phyloP scores from a whole-genome alignment of 2,113 vertebrate genomes.

The Hiodon alosoides region DNA sequence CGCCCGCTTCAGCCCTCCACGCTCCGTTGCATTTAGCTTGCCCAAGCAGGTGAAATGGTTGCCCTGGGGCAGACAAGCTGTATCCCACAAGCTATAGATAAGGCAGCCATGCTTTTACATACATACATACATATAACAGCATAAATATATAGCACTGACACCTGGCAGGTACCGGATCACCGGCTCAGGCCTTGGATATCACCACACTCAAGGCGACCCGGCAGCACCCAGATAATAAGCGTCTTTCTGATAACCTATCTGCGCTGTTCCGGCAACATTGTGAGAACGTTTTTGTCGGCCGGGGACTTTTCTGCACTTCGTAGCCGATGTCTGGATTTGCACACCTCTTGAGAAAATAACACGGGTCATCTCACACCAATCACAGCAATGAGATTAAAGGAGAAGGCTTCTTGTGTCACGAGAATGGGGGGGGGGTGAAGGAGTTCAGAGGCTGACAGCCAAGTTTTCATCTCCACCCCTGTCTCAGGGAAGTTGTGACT shows the following conservation, averaged over 20 bases:
- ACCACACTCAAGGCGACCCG: neutral
- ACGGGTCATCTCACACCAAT: neutral
- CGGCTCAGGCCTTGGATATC: slow-evolving; percentile 3
- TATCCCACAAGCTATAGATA: slow-evolving; percentile 44
- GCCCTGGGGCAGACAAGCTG: slow-evolving; percentile 49
- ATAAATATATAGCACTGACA: slow-evolving; percentile 11
- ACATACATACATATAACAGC: slow-evolving; percentile 38
- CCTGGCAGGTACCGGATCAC: slow-evolving; percentile 7
- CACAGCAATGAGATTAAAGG: slow-evolving; percentile 4
- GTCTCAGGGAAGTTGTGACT: neutral
- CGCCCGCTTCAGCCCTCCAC: neutral
- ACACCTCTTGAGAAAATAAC: neutral
- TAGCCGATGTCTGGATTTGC: neutral
- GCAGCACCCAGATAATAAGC: neutral
- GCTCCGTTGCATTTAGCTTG: slow-evolving; percentile 26
- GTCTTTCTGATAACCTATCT: slow-evolving; percentile 11
- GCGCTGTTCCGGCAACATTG: neutral
- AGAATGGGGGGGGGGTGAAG: neutral
- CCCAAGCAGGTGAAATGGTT: slow-evolving; percentile 42
- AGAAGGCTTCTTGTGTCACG: neutral
- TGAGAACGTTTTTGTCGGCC: neutral
- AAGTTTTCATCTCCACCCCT: neutral
- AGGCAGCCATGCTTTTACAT: slow-evolving; percentile 40
- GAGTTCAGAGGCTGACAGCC: slow-evolving; percentile 14
- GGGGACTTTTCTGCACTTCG: slow-evolving; percentile 3